Evolutionary conservation across 2,888 invertebrate species (phyloP).

Genomic region (Dorcus hopei): DNA sequence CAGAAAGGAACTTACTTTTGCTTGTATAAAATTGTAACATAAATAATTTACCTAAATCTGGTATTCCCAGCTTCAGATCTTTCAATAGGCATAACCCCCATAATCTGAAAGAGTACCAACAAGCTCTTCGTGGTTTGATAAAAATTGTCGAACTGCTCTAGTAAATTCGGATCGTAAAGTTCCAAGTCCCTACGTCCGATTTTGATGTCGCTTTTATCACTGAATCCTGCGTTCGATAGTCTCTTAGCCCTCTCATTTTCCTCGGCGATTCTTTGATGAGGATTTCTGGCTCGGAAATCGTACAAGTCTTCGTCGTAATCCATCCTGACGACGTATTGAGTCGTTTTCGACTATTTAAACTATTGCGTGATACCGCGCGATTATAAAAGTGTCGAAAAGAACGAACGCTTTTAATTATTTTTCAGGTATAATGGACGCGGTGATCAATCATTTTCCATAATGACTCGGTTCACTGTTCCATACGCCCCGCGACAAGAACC

Average conservation of each 20-base stretch:
- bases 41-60: slow-evolving; percentile 38
- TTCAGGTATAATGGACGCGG: slow-evolving; percentile 32
- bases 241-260: slow-evolving; percentile 29
- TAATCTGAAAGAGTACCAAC: slow-evolving; percentile 68
- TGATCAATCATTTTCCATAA: slow-evolving; percentile 36
- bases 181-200: slow-evolving; percentile 19
- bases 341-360: not conserved
- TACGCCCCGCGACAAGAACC: not conserved
- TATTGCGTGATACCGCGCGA: slow-evolving; percentile 35
- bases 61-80: slow-evolving; percentile 57
- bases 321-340: not conserved
- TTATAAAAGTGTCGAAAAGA: slow-evolving; percentile 30
- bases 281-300: slow-evolving; percentile 26
- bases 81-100: slow-evolving; percentile 75
- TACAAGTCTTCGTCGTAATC: slow-evolving; percentile 2
- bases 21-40: no score
- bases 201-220: slow-evolving; percentile 19
- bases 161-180: slow-evolving; percentile 51
- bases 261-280: slow-evolving; percentile 31
- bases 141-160: slow-evolving; percentile 68
- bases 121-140: slow-evolving; percentile 69
- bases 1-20: no score
- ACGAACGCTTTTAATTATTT: slow-evolving; percentile 36
- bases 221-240: slow-evolving; percentile 21
- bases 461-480: slow-evolving; percentile 23